Base-by-base conservation (phyloP, 2,888 invertebrate species). In the Pollenia amentaria region DNA sequence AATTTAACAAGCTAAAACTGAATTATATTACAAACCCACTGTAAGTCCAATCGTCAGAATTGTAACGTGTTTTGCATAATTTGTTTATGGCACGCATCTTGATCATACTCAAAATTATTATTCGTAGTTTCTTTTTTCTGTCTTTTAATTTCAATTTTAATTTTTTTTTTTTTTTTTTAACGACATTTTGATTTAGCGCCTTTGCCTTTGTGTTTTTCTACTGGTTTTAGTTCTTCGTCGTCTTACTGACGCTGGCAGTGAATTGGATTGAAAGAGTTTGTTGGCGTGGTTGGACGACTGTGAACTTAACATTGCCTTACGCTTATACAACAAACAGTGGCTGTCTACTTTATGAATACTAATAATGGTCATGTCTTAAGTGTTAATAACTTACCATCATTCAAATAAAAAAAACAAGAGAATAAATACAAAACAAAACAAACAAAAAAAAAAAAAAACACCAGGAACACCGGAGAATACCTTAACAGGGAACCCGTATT, bases 291-390 rank as follows among this genome's bases (percentile, higher is more conserved):
- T 53, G 51, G 46, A 44, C 38, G 57, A 38, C 38, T 48, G 40
- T 80, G 70, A 76, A 76, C 51, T 82, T 76, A 73, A 53, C 81
- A 77, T 81, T 75, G 72, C n/a, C 65, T 72, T 77, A 29, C 29
- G 46, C 60, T 69, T 51, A 69, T 60, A 69, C 55, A 76, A 53
- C 48, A 29, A 48, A 83, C 57, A 69, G 44, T 70, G 69, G 38
- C 38, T 67, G 40, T 21, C 81, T 73, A 69, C 80, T 65, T 80
- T 67, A 69, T 84, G 85, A 81, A 88, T 85, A 84, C 84, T 85
- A 88, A 88, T 88, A 84, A 84, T 85, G 78, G 84, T 67, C 83
- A 78, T 84, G 83, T 85, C 80, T 87, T 87, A 77, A 80, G 80
- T 80, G 80, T 84, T 87, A 87, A 83, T 84, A 83, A 87, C 87